Evolutionary conservation across 2,888 invertebrate species (phyloP).

Genomic region (Cyrtodaria siliqua): DNA sequence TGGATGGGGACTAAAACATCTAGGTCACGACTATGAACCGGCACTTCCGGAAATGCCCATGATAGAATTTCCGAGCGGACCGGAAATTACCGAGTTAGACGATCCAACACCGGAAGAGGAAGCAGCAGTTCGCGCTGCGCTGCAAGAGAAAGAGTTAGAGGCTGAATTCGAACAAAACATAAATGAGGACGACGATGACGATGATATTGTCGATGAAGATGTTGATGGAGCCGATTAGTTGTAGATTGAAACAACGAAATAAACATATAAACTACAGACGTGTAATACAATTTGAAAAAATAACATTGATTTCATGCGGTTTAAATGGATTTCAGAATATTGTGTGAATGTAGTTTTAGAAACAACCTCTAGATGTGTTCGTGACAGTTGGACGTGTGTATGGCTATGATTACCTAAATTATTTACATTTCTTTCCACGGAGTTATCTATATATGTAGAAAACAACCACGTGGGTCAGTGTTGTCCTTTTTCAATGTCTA

Average conservation of each 20-base stretch:
- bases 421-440: too few relatives aligned
- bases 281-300: too few relatives aligned
- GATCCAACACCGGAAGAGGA: conserved; percentile 78
- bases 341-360: too few relatives aligned
- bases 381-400: too few relatives aligned
- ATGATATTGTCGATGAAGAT: conserved; percentile 46
- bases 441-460: too few relatives aligned
- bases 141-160: conserved; percentile 68
- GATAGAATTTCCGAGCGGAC: conserved; percentile 74
- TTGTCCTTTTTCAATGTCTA: too few relatives aligned
- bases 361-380: too few relatives aligned
- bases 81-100: conserved; percentile 75
- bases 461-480: too few relatives aligned
- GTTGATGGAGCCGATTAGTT: conserved; percentile 44
- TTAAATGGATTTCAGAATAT: too few relatives aligned
- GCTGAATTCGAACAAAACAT: conserved; percentile 62
- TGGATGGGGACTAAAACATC: conserved; percentile 73
- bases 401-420: too few relatives aligned
- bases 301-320: too few relatives aligned
- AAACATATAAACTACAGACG: too few relatives aligned
- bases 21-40: conserved; percentile 69
- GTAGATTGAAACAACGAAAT: conserved; percentile 14
- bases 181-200: conserved; percentile 66
- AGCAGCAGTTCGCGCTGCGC: conserved; percentile 71
- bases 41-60: conserved; percentile 62